A percentile compares a stretch with the other conserved stretches of the same genome.
Evolutionary conservation across 1,140 invertebrate genomes (phyloP).

Genomic region (Chironomus tepperi): DNA sequence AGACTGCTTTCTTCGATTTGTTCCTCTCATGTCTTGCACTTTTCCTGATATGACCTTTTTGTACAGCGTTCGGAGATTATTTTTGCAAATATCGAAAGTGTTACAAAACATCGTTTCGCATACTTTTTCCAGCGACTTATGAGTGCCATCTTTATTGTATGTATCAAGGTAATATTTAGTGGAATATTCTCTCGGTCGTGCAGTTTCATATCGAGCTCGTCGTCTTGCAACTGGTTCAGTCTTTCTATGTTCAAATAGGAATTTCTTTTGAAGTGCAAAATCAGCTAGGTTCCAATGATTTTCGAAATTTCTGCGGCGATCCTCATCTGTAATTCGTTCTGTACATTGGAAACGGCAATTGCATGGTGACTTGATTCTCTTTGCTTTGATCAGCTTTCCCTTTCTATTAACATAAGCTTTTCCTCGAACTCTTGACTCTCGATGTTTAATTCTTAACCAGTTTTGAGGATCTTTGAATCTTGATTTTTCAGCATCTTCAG

Average conservation of each 20-base stretch:
- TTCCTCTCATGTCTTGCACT: background rate
- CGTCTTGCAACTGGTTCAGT: background rate
- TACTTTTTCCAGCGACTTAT: background rate
- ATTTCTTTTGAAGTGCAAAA: background rate
- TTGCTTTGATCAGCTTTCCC: background rate
- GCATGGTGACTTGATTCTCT: background rate
- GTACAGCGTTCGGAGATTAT: background rate
- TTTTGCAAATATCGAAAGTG: background rate
- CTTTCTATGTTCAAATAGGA: background rate
- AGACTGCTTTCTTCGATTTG: background rate
- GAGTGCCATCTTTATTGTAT: background rate
- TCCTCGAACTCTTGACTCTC: background rate
- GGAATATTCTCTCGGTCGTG: background rate
- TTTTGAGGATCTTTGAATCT: conserved; percentile 1
- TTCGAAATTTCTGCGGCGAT: background rate
- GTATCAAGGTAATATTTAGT: background rate
- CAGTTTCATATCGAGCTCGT: background rate
- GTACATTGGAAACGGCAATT: background rate
- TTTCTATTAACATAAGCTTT: background rate
- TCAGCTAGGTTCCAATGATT: background rate
- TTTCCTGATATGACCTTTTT: background rate
- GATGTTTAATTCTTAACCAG: background rate
- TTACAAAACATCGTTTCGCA: background rate
- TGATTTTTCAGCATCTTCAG: background rate
- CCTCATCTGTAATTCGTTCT: background rate